A percentile compares a stretch with the other conserved stretches of the same genome.
Evolutionary conservation across 2,888 invertebrate species (phyloP).

Genomic region (Pyrocoelia pectoralis): DNA sequence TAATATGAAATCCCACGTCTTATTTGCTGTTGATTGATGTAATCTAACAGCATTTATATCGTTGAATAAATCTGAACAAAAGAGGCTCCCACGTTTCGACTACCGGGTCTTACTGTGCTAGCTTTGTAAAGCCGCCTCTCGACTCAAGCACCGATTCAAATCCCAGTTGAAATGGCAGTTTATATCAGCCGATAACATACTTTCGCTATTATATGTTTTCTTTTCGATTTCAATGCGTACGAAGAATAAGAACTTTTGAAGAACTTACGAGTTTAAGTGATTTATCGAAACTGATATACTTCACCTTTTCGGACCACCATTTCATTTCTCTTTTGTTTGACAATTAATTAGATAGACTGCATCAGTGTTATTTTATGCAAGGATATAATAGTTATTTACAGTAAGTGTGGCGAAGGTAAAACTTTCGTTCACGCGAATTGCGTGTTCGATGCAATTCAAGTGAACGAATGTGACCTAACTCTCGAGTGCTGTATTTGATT

Average conservation of each 20-base stretch:
- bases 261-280: slow-evolving; percentile 34
- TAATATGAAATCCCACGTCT: slow-evolving; percentile 32
- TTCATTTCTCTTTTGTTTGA: too few species aligned
- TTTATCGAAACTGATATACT: slow-evolving; percentile 22
- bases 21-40: slow-evolving; percentile 42
- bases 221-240: slow-evolving; percentile 42
- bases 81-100: slow-evolving; percentile 46
- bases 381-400: too few species aligned
- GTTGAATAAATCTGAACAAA: slow-evolving; percentile 45
- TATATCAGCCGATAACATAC: slow-evolving; percentile 44
- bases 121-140: slow-evolving; percentile 46
- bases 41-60: slow-evolving; percentile 45
- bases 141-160: slow-evolving; percentile 44
- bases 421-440: too few species aligned
- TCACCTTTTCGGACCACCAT: not conserved
- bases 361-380: too few species aligned
- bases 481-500: too few species aligned
- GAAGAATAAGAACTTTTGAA: slow-evolving; percentile 35
- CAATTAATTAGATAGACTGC: too few species aligned
- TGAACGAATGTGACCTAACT: too few species aligned
- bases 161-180: slow-evolving; percentile 44
- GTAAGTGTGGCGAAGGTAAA: too few species aligned
- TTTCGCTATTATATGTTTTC: slow-evolving; percentile 43
- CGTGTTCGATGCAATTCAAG: too few species aligned
- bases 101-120: slow-evolving; percentile 40